These are phyloP conservation scores for Crossocerus cetratus DNA, from an alignment of 2,888 invertebrate species.

Conservation along the genomic window DNA sequence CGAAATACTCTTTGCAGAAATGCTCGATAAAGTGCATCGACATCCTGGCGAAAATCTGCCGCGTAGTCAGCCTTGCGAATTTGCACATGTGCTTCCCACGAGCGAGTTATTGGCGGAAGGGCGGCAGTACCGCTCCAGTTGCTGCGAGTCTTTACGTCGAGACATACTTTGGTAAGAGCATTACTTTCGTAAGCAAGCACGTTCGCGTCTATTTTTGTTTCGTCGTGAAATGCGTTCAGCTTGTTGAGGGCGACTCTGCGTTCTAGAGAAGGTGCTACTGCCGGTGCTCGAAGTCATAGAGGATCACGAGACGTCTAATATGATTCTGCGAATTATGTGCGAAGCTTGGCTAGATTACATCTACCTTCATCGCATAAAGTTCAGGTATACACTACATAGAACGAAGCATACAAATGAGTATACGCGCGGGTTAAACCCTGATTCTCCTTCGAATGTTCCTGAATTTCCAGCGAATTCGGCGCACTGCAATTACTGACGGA, in stretches of 20 bases:
- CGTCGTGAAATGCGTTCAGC: not conserved
- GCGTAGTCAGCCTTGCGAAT: conserved; percentile 87
- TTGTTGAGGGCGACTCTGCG: conserved; percentile 3
- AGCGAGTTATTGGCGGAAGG: conserved; percentile 82
- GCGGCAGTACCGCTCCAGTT: conserved; percentile 75
- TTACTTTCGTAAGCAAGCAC: not conserved
- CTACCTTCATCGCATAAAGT: conserved; percentile 88
- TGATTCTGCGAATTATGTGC: conserved; percentile 89
- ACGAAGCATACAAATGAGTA: too few relatives aligned
- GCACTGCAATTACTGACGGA: conserved; percentile 89
- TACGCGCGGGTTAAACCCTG: too few relatives aligned
- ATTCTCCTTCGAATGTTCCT: not conserved
- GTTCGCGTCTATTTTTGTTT: not conserved
- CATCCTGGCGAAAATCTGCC: conserved; percentile 86
- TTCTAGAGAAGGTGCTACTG: conserved; percentile 84
- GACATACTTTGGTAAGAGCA: conserved; percentile 82
- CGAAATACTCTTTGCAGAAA: conserved; percentile 78
- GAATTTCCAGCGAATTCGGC: conserved; percentile 81
- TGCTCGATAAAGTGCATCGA: conserved; percentile 85
- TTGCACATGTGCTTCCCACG: conserved; percentile 89
- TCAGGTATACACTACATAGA: conserved; percentile 79
- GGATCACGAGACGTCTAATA: conserved; percentile 85
- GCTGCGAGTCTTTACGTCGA: conserved; percentile 83
- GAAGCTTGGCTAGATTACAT: conserved; percentile 94
- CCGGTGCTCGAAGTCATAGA: conserved; percentile 88